A percentile compares a stretch with the other conserved stretches of the same genome.
Conservation (phyloP, 2,113 vertebrate genomes). For the Jacana jacana region DNA sequence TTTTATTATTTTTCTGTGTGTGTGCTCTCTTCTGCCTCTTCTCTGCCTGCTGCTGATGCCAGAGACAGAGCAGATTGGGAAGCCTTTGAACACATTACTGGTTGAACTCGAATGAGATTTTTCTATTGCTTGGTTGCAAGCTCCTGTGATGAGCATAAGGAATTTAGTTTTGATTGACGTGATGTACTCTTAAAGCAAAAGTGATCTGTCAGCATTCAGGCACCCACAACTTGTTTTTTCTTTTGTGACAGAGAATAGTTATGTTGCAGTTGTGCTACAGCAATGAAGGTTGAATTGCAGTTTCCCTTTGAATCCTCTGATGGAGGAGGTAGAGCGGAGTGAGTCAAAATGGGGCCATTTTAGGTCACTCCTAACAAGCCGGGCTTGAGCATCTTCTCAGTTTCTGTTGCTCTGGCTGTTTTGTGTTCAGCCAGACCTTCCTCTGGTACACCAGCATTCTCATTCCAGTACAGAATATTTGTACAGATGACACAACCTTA, state of each 20-base stretch:
- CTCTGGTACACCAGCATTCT: neutral
- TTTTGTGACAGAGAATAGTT: constrained; percentile 57
- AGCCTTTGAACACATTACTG: constrained; percentile 57
- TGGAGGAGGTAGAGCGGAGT: constrained; percentile 28
- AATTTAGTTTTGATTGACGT: constrained; percentile 55
- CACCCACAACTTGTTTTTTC: constrained; percentile 55
- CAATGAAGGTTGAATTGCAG: constrained; percentile 35
- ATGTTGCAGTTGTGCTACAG: constrained; percentile 37
- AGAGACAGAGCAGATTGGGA: constrained; percentile 54
- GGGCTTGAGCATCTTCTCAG: constrained; percentile 27
- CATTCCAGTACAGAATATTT: constrained; percentile 39
- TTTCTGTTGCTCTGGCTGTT: constrained; percentile 58
- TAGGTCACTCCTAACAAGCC: constrained; percentile 47
- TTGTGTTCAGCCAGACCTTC: constrained; percentile 20
- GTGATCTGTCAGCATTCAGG: constrained; percentile 52
- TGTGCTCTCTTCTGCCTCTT: constrained; percentile 9
- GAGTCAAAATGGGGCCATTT: constrained; percentile 52
- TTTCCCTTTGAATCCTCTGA: constrained; percentile 62
- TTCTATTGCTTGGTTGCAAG: constrained; percentile 38
- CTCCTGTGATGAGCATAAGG: constrained; percentile 53
- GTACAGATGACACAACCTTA: constrained; percentile 25
- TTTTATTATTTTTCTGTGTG: neutral
- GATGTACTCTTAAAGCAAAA: constrained; percentile 61
- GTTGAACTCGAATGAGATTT: constrained; percentile 65
- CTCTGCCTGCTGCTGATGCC: constrained; percentile 55